A percentile compares a stretch with the other conserved stretches of the same genome.
phyloP scores from a whole-genome alignment of 2,797 vertebrate genomes.

The Artibeus lituratus region DNA sequence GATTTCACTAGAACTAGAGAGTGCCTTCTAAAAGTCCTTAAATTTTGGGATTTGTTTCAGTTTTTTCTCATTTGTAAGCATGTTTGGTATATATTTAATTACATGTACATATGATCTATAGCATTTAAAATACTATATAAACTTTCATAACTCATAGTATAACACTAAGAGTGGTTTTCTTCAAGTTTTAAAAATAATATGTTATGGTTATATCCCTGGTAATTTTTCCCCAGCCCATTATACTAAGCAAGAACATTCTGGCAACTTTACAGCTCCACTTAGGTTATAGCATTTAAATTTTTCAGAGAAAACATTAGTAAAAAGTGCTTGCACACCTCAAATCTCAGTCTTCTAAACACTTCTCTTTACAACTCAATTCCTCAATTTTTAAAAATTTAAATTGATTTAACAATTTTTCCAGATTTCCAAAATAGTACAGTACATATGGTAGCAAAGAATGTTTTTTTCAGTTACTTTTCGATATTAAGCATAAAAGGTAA shows the following conservation, averaged over 20 bases:
- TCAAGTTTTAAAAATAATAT: background rate
- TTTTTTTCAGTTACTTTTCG: background rate
- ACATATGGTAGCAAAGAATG: background rate
- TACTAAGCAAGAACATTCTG: conserved; percentile 20
- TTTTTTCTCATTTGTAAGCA: background rate
- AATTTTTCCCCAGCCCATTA: background rate
- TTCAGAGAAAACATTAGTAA: background rate
- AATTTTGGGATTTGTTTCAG: background rate
- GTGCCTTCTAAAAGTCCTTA: background rate
- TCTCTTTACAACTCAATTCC: background rate
- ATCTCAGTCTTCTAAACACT: background rate
- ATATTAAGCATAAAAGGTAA: background rate
- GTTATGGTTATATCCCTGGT: background rate
- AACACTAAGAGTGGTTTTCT: background rate
- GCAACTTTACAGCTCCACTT: background rate
- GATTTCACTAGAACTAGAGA: background rate
- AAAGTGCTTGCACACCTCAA: background rate
- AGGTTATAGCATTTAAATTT: background rate
- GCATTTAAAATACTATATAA: conserved; percentile 7
- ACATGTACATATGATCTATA: background rate
- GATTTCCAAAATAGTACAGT: background rate
- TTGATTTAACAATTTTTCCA: background rate
- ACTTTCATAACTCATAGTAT: background rate
- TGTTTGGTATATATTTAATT: background rate
- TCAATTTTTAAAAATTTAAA: background rate